phyloP scores from a whole-genome alignment of 35 echinoderm and acorn worm species.

The Apostichopus californicus region DNA sequence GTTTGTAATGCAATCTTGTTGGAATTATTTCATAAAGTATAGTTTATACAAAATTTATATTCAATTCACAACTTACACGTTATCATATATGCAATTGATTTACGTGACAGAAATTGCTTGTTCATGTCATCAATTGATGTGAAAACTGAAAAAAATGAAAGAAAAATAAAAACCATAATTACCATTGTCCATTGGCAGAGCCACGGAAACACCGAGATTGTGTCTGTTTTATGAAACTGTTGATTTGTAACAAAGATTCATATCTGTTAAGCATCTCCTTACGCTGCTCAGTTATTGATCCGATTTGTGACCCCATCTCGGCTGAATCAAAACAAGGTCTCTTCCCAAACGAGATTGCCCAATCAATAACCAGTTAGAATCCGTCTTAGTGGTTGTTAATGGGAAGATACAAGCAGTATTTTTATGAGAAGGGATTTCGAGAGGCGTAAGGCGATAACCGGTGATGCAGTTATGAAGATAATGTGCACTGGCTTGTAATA shows the following conservation, averaged over 20 bases:
- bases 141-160: neutral
- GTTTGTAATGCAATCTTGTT: neutral
- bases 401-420: slow-evolving; percentile 56
- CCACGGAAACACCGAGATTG: slow-evolving; percentile 8
- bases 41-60: neutral
- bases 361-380: slow-evolving; percentile 59
- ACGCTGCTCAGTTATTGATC: slow-evolving; percentile 57
- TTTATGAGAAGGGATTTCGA: slow-evolving; percentile 24
- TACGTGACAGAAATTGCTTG: neutral
- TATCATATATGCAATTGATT: neutral
- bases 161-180: neutral
- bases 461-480: slow-evolving; percentile 27
- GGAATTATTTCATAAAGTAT: neutral
- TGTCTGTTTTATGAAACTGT: slow-evolving; percentile 48
- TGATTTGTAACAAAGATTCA: slow-evolving; percentile 53
- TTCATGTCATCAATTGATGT: neutral
- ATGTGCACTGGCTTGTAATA: neutral
- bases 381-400: slow-evolving; percentile 52
- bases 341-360: slow-evolving; percentile 55
- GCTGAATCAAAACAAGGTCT: slow-evolving; percentile 62
- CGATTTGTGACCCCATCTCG: slow-evolving; percentile 56
- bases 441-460: slow-evolving; percentile 40
- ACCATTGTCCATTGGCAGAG: neutral
- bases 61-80: neutral
- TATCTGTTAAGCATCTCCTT: slow-evolving; percentile 46